Evolutionary conservation across 1,140 invertebrate genomes (phyloP).

Genomic region (Drosophila burlai): DNA sequence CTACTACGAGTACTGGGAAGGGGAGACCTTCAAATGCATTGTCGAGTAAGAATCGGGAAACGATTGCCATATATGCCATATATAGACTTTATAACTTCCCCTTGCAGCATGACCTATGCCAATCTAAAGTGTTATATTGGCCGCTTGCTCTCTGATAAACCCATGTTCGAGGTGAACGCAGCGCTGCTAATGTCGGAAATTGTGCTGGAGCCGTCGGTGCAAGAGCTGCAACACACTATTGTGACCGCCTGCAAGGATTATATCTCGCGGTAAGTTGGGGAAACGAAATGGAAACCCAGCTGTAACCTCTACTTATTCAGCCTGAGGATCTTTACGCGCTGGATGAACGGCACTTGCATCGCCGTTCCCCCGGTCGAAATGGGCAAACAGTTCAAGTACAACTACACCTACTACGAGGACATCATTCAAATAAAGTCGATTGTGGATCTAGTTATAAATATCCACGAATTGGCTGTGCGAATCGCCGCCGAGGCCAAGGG

Average conservation of each 20-base stretch:
- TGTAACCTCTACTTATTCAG: constrained; percentile 71
- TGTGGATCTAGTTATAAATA: constrained; percentile 73
- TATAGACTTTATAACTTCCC: no score
- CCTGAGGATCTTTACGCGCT: constrained; percentile 91
- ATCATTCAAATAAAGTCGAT: constrained; percentile 87
- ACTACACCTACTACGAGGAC: constrained; percentile 92
- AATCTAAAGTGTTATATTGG: constrained; percentile 91
- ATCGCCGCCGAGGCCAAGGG: constrained; percentile 50
- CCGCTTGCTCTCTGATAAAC: constrained; percentile 87
- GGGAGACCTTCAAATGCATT: constrained; percentile 88
- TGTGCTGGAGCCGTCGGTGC: constrained; percentile 89
- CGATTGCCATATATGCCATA: no score
- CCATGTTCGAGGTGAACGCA: constrained; percentile 92
- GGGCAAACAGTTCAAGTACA: constrained; percentile 86
- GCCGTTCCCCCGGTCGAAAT: constrained; percentile 86
- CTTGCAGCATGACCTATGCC: constrained; percentile 83
- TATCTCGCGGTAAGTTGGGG: constrained; percentile 86
- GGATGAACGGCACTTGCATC: constrained; percentile 93
- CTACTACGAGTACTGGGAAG: constrained; percentile 90
- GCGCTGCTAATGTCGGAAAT: constrained; percentile 90
- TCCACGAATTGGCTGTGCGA: constrained; percentile 61
- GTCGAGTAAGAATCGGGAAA: constrained; percentile 81
- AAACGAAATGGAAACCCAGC: rapidly evolving
- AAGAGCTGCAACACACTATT: constrained; percentile 92
- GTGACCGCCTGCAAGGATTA: constrained; percentile 89